A percentile compares a stretch with the other conserved stretches of the same genome.
phyloP scores from a whole-genome alignment of 2,888 invertebrate species.

The Acholoe squamosa region DNA sequence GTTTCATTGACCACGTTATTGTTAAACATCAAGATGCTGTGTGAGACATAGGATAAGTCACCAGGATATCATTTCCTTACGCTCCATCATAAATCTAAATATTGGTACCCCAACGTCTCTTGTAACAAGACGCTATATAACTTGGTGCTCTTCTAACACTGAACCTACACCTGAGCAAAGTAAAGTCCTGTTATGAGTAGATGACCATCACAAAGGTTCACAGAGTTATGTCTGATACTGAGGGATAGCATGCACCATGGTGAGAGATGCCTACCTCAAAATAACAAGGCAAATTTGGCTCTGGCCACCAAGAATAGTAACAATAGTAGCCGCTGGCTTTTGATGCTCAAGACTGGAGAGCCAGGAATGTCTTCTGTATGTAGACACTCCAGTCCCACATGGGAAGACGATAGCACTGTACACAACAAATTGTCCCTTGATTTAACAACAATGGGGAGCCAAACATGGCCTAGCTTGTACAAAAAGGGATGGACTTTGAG shows the following conservation, averaged over 20 bases:
- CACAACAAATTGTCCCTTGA: constrained; percentile 7
- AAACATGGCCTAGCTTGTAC: not conserved
- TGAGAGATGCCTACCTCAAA: not conserved
- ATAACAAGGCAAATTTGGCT: constrained; percentile 14
- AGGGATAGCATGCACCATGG: not conserved
- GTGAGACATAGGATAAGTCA: too few species aligned
- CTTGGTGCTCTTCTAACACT: not conserved
- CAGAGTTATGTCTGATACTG: constrained; percentile 4
- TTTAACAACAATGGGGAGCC: not conserved
- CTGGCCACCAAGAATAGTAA: not conserved
- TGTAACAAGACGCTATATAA: not conserved
- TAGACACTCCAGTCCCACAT: not conserved
- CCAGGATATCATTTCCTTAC: too few species aligned
- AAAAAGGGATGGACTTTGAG: not conserved
- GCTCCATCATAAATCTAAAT: not conserved
- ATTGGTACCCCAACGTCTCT: not conserved
- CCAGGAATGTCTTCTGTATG: not conserved
- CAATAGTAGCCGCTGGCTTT: not conserved
- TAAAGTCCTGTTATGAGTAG: not conserved
- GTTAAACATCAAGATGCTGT: too few species aligned
- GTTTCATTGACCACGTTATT: too few species aligned
- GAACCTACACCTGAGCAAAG: constrained; percentile 7
- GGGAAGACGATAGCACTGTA: constrained; percentile 53
- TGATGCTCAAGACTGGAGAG: not conserved
- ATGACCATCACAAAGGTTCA: not conserved